phyloP scores from a whole-genome alignment of 1,140 invertebrate genomes.

The Oreohelix idahoensis region DNA sequence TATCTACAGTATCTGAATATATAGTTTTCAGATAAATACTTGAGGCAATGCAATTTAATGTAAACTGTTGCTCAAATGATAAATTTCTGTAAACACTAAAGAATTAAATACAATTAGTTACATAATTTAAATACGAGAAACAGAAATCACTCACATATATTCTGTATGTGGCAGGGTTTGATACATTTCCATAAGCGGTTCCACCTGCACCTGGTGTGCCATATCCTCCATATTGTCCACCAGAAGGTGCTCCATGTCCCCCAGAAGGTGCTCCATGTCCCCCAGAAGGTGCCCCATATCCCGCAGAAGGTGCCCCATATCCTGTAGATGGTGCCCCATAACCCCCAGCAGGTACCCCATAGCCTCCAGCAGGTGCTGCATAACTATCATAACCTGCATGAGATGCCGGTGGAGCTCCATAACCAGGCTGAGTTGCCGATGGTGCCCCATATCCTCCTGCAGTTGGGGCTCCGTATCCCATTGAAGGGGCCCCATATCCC shows the following conservation, averaged over 20 bases:
- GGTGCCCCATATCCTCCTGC: slow-evolving; percentile 34
- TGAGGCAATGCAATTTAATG: no score
- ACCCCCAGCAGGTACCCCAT: slow-evolving; percentile 5
- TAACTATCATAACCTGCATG: slow-evolving; percentile 21
- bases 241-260: slow-evolving; percentile 18
- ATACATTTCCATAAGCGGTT: slow-evolving; percentile 15
- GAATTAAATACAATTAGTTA: no score
- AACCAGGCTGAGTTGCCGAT: slow-evolving; percentile 33
- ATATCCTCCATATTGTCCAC: slow-evolving; percentile 29
- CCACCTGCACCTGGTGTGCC: background rate
- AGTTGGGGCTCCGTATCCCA: slow-evolving; percentile 41
- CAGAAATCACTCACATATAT: slow-evolving; percentile 4
- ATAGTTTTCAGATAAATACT: no score
- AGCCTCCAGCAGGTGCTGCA: slow-evolving; percentile 1
- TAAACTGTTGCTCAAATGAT: no score
- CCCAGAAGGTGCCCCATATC: slow-evolving; percentile 19
- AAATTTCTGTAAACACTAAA: no score
- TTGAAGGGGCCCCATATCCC: slow-evolving; percentile 43
- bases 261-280: slow-evolving; percentile 8
- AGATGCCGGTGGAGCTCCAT: slow-evolving; percentile 42
- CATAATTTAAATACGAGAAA: background rate
- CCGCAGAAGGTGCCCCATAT: slow-evolving; percentile 33
- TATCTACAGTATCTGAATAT: no score
- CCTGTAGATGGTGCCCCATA: slow-evolving; percentile 35
- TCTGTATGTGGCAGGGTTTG: slow-evolving; percentile 1